Percentiles rank a stretch among this genome's conserved stretches.
Evolutionary conservation across 2,113 vertebrate genomes (phyloP).

Genomic region (Hystrix cristata): DNA sequence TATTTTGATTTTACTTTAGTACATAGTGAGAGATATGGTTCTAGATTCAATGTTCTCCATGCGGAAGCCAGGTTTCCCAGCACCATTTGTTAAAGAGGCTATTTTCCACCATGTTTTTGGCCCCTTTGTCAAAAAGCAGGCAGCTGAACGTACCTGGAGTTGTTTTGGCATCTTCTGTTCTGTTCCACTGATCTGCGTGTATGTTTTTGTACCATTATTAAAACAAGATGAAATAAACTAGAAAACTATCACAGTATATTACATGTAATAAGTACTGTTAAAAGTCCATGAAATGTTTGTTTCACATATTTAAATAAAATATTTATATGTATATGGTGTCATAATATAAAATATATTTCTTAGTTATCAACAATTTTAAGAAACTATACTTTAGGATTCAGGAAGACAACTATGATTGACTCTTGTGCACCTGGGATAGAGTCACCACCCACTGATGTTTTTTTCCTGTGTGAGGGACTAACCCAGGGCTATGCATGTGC

Average conservation of each 20-base stretch:
- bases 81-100: background rate
- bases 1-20: background rate
- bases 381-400: background rate
- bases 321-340: background rate
- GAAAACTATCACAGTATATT: slow-evolving; percentile 19
- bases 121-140: background rate
- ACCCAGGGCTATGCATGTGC: background rate
- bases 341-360: slow-evolving; percentile 53
- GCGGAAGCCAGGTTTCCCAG: background rate
- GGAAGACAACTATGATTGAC: background rate
- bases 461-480: background rate
- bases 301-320: slow-evolving; percentile 46
- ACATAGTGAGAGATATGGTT: background rate
- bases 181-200: background rate
- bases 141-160: background rate
- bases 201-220: background rate
- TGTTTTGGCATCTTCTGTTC: background rate
- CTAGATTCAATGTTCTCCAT: background rate
- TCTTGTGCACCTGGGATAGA: slow-evolving; percentile 3
- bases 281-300: slow-evolving; percentile 24
- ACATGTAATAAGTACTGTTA: slow-evolving; percentile 15
- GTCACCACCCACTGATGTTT: background rate
- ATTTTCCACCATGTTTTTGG: background rate
- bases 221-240: slow-evolving; percentile 48
- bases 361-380: background rate